These are phyloP conservation scores for Himantopus leucocephalus DNA, from an alignment of 2,113 vertebrate genomes.

Conservation along the genomic window DNA sequence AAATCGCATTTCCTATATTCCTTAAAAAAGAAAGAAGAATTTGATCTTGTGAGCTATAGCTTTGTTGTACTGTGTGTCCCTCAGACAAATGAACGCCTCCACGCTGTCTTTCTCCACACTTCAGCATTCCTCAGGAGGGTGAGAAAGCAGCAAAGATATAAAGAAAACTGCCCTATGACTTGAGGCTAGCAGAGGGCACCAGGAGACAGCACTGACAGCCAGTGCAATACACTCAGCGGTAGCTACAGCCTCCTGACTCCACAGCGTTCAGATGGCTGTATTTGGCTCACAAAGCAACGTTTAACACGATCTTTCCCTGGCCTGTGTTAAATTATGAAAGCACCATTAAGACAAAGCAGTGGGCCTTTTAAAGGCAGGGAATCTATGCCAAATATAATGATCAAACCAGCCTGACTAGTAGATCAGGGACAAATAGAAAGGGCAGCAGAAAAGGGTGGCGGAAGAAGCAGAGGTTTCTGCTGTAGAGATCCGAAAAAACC, in stretches of 20 bases:
- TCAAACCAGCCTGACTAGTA: not conserved
- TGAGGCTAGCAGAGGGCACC: not conserved
- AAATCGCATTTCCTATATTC: not conserved
- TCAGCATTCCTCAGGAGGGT: not conserved
- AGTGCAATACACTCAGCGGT: fast-evolving
- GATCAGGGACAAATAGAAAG: not conserved
- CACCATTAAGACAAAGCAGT: not conserved
- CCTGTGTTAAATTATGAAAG: not conserved
- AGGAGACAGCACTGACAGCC: not conserved
- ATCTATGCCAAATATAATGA: not conserved
- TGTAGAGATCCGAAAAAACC: not conserved
- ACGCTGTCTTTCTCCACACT: not conserved
- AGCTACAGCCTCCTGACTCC: not conserved
- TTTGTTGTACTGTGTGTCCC: not conserved
- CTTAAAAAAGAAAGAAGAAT: not conserved
- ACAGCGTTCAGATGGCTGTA: not conserved
- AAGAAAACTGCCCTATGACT: not conserved
- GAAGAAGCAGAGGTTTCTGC: not conserved
- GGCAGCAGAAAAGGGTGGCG: not conserved
- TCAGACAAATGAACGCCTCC: not conserved
- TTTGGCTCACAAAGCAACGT: not conserved
- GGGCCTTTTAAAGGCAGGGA: not conserved
- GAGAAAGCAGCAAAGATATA: not conserved
- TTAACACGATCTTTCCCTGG: not conserved
- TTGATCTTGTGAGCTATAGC: not conserved